Evolutionary conservation across 92 coral and sea anemone species (phyloP), one percentile per base, ranked within the genome.

Genomic region (Ricordea florida): DNA sequence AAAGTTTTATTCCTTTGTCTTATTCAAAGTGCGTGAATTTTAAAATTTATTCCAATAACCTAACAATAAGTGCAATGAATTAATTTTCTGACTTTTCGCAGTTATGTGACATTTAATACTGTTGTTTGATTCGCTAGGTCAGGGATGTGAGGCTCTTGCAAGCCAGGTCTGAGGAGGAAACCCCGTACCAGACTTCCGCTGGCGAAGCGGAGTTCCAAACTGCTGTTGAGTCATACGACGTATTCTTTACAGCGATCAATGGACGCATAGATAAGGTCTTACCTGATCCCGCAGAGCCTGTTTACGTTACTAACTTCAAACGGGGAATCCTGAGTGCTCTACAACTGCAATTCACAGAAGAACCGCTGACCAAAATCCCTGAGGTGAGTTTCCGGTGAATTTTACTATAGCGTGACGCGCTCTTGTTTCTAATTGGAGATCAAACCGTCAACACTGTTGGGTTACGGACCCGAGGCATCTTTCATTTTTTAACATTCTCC

Each of bases 241-340:
- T 87, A 57, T 34, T 60, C n/a, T 87, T 87, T 51, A 60, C 70
- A 1, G 60, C 53, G 36, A 25, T 5, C 35, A 44, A 26, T 0
- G 88, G 92, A 42, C 88, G 80, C 2, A 59, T 87, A 52, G 40
- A 43, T 35, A 28, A 13, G 36, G 57, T 87, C 16, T 40, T n/a
- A 4, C 57, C 76, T 0, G 29, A 62, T 6, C 16, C 3, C 27
- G 9, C 9, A 1, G 92, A 87, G 8, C 88, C 92, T 30, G 52
- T 56, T 37, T 75, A 74, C 23, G 81, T 63, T 6, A 76, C 92
- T 5, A 87, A 87, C 60, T 37, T 87, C 77, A 87, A 82, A 47
- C 79, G 72, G 33, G 92, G 92, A 23, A 76, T 87, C 5, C 64
- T 87, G 71, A 87, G 92, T 26, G 92, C 92, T 27, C 85, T 87